Conservation (phyloP, 2,888 invertebrate genomes). For the Ormyrus thymus region DNA sequence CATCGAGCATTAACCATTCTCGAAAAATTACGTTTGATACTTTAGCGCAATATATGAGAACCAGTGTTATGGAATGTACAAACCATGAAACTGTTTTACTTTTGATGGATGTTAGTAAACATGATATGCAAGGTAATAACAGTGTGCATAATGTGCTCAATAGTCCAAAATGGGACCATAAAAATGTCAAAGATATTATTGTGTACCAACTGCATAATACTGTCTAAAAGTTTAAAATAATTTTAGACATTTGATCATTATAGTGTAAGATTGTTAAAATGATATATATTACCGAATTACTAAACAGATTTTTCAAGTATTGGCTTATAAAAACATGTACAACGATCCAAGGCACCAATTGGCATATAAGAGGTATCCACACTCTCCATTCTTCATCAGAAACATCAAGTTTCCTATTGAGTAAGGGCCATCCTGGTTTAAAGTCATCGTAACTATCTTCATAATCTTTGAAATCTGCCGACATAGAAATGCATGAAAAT, state of each 20-base stretch:
- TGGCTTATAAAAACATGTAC: slow-evolving; percentile 78
- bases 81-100: slow-evolving; percentile 78
- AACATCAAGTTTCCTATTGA: slow-evolving; percentile 79
- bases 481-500: too few relatives aligned
- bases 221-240: slow-evolving; percentile 63
- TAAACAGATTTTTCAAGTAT: slow-evolving; percentile 64
- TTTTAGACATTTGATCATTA: slow-evolving; percentile 3
- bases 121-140: slow-evolving; percentile 78
- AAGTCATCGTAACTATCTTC: slow-evolving; percentile 77
- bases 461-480: slow-evolving; percentile 73
- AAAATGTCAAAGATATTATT: slow-evolving; percentile 76
- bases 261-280: slow-evolving; percentile 17
- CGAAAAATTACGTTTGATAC: slow-evolving; percentile 75
- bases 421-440: slow-evolving; percentile 78
- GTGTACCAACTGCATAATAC: slow-evolving; percentile 78
- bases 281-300: slow-evolving; percentile 62
- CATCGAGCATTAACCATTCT: slow-evolving; percentile 74
- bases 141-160: slow-evolving; percentile 76
- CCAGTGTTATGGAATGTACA: slow-evolving; percentile 76
- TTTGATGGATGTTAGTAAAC: slow-evolving; percentile 75
- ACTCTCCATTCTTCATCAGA: slow-evolving; percentile 85
- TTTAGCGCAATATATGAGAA: slow-evolving; percentile 76
- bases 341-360: slow-evolving; percentile 78
- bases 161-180: slow-evolving; percentile 75
- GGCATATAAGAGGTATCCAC: slow-evolving; percentile 78